Base-by-base conservation (phyloP, 2,888 invertebrate genomes). In the Eupithecia abbreviata region DNA sequence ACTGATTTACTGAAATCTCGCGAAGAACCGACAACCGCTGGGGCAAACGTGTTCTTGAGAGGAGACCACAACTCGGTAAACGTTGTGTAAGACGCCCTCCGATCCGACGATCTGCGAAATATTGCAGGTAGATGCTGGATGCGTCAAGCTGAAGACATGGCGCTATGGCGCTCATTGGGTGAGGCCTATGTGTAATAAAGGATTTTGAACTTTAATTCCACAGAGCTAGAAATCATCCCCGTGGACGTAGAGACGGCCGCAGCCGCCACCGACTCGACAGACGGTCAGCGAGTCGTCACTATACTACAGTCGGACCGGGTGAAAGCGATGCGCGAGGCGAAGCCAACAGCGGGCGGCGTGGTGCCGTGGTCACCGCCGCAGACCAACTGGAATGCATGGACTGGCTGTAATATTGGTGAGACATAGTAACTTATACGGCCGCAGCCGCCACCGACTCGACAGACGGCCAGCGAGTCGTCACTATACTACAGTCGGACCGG, bases 371-470 rank as follows among this genome's bases (percentile, higher is more conserved):
- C 98, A 0, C 99, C 99, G 1, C 99, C 99, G 0, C 97, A 97
- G 85, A 96, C 96, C 5, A 99, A 99, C 91, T 99, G 99, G 99
- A 99, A 99, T 91, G 97, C 99, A 0, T 99, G 99, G 99, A 97
- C 97, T 18, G 98, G 97, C 0, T 98, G 98, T 86, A 99, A 99
- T 89, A 99, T 99, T 85, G 98, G 94, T 94, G 75, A 86, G 47
- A 67, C 67, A n/a, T n/a, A n/a, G n/a, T n/a, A n/a, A n/a, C n/a
- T n/a, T n/a, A n/a, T n/a, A 79, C 82, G 7, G 79, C 74, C 43
- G 82, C 7, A 0, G 13, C 42, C 1, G 71, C 68, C 7, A n/a
- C 71, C 3, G 78, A 78, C 12, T 82, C 84, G 0, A 82, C 84
- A 0, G 86, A 88, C 5, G 88, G 85, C 0, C 83, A 87, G 5